Base-by-base conservation (phyloP, 1,140 invertebrate genomes). In the Steinernema feltiae region DNA sequence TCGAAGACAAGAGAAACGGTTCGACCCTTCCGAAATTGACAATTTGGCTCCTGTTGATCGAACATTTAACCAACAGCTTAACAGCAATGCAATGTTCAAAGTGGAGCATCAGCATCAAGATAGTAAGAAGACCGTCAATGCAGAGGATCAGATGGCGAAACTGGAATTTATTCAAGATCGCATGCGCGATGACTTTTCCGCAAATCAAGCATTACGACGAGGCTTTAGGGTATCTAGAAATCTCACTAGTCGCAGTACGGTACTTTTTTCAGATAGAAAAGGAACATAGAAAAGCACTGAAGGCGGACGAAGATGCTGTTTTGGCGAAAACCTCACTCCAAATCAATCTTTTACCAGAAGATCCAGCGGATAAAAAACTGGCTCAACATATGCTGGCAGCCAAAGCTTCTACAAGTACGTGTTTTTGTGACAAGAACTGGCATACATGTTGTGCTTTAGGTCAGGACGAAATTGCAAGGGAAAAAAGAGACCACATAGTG, bases 11-110 rank as follows among this genome's bases (percentile, higher is more conserved):
- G 97, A 99, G 87, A 94, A 95, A 87, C 90, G 97, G 81, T 99
- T 95, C 95, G 95, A 99, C 89, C 94, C 97, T 0, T 91, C 91
- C 70, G 91, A 96, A 83, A 98, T 98, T 90, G 95, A 94, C 75
- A 95, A 98, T 87, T 91, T 90, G 80, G 88, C 86, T 27, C 83
- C 89, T 69, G 89, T 86, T 0, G 83, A 85, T 77, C 41, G 83
- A 41, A 80, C 74, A 18, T 81, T 85, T 30, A 46, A 72, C 41
- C 77, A 83, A 70, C 83, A 84, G 72, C 69, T 85, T 71, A 79
- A 77, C 18, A 76, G 81, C 17, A 85, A 86, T 74, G 83, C 85
- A 18, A 86, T 85, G 85, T 84, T 85, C 69, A 79, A 79, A 32
- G 77, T 73, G 32, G 85, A 85, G 78, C 85, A 85, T 72, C 70